Evolutionary conservation across 2,113 vertebrate genomes (phyloP).

Genomic region (Patagioenas fasciata): DNA sequence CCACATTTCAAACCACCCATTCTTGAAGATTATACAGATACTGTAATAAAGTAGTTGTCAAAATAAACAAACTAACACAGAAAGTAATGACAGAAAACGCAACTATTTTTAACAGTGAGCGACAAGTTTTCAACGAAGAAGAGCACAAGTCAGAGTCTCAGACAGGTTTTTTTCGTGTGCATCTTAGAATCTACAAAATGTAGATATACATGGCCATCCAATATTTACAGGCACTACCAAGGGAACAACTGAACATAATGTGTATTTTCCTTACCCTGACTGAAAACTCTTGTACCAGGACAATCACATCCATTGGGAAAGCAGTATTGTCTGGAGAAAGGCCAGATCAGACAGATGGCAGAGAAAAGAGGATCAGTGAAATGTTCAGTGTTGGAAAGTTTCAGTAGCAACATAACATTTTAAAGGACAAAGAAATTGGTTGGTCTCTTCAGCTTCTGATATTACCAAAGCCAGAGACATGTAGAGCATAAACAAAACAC

Average conservation of each 20-base stretch:
- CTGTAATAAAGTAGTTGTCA: constrained; percentile 42
- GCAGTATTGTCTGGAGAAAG: constrained; percentile 79
- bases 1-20: constrained; percentile 17
- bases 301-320: constrained; percentile 77
- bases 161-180: background rate
- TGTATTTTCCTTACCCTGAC: constrained; percentile 80
- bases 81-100: constrained; percentile 28
- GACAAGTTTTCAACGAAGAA: constrained; percentile 48
- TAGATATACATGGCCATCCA: constrained; percentile 8
- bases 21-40: constrained; percentile 30
- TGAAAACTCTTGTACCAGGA: constrained; percentile 86
- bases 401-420: constrained; percentile 72
- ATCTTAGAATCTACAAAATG: constrained; percentile 27
- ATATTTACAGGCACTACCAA: constrained; percentile 58
- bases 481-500: background rate
- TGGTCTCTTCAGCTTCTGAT: constrained; percentile 73
- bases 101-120: constrained; percentile 31
- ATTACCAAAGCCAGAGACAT: constrained; percentile 48
- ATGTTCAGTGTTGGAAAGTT: constrained; percentile 72
- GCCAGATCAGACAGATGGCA: constrained; percentile 91
- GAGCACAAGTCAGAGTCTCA: background rate
- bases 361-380: constrained; percentile 82
- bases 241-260: constrained; percentile 65
- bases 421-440: constrained; percentile 74
- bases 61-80: constrained; percentile 56